Evolutionary conservation across 2,797 vertebrate genomes (phyloP), one percentile per base, ranked within the genome.

Genomic region (Halcyon leucocephala): DNA sequence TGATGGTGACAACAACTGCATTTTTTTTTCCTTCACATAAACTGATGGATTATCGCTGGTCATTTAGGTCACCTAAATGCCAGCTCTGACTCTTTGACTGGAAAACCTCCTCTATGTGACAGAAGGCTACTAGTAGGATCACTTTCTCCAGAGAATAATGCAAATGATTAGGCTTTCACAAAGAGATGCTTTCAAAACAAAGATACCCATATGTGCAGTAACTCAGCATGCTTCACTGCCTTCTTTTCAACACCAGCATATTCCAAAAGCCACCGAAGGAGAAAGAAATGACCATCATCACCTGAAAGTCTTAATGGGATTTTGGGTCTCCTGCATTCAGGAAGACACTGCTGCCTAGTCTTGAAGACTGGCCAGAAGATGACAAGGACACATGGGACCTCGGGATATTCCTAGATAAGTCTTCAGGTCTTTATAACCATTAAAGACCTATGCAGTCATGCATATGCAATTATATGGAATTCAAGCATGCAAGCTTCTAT

Each of bases 61-160:
- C 92, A 95, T 95, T 95, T 95, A 96, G 88, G 94, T 95, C 87
- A 96, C 85, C 80, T 81, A 93, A 91, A 93, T 96, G 70, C 46
- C 73, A 91, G 42, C 42, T 95, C 65, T 44, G 72, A 94, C 46
- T 69, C 41, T 74, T 31, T 65, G 39, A 51, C 61, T 86, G 85
- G 65, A 89, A 92, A 71, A 77, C 44, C 31, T 85, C 20, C 31
- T 65, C 37, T 80, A 11, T 82, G 74, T 82, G 84, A 91, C 71
- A 91, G 93, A 90, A 91, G 57, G 41, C 16, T 82, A 35, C 35
- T 91, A 89, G 51, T 10, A 60, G 58, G 60, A 83, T 82, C n/a
- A 84, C 86, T 90, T 92, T 70, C 77, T 78, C 42, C 57, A 69
- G 29, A 83, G 79, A 83, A 74, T 61, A 84, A 74, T 54, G 61